Evolutionary conservation across 2,888 invertebrate genomes (phyloP).

Genomic region (Adineta ricciae): DNA sequence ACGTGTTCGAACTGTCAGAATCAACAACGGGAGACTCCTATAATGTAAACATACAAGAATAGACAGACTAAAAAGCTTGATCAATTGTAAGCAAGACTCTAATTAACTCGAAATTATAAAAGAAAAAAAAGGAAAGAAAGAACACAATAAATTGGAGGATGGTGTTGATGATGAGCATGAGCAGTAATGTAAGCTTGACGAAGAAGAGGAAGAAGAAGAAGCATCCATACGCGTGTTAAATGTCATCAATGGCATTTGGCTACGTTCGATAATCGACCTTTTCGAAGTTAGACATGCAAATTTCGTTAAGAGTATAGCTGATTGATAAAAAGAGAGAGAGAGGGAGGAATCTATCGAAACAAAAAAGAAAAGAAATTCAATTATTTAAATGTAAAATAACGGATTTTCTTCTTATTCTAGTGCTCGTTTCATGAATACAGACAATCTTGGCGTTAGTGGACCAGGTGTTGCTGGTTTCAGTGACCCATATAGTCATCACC

Average conservation of each 20-base stretch:
- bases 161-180: not conserved
- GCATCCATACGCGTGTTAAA: not conserved
- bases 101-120: conserved; percentile 13
- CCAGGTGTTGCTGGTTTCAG: not conserved
- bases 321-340: not conserved
- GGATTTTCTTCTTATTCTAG: not conserved
- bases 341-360: not conserved
- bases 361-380: not conserved
- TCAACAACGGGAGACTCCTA: conserved; percentile 1
- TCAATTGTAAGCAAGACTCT: conserved; percentile 5
- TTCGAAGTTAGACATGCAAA: not conserved
- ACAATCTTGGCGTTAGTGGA: not conserved
- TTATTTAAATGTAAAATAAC: not conserved
- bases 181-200: not conserved
- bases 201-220: not conserved
- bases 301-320: not conserved
- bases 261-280: not conserved
- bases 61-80: conserved; percentile 2
- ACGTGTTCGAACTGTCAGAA: conserved; percentile 9
- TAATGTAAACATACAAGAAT: conserved; percentile 8
- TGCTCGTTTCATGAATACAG: conserved; percentile 7
- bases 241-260: not conserved
- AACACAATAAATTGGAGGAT: not conserved
- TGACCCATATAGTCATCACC: not conserved
- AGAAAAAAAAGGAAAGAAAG: not conserved